Evolutionary conservation across 2,888 invertebrate genomes (phyloP).

Genomic region (Drosophila mettleri): DNA sequence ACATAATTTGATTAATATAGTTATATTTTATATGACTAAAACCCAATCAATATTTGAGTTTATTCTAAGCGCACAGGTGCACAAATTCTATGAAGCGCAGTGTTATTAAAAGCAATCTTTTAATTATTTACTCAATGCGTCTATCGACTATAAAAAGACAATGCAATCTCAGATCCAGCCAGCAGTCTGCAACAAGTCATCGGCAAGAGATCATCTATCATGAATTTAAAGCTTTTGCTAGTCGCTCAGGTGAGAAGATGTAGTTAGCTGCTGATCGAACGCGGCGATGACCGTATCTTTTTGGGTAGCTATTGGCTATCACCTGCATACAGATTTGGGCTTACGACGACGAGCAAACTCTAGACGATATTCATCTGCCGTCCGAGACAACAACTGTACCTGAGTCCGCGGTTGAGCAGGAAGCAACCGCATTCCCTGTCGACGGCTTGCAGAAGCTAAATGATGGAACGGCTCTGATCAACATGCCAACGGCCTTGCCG

Average conservation of each 20-base stretch:
- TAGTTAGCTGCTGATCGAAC: too few relatives aligned
- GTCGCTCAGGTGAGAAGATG: constrained; percentile 53
- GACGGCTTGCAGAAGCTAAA: constrained; percentile 18
- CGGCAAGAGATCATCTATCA: constrained; percentile 29
- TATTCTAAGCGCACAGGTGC: not conserved
- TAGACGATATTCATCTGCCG: constrained; percentile 29
- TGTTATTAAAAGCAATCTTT: constrained; percentile 26
- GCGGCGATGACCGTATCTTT: not conserved
- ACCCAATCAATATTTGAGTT: not conserved
- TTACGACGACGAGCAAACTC: constrained; percentile 35
- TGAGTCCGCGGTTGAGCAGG: constrained; percentile 10
- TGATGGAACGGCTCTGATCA: constrained; percentile 23
- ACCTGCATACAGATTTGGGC: constrained; percentile 23
- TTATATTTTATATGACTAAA: too few relatives aligned
- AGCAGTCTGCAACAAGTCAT: constrained; percentile 39
- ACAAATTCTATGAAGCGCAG: not conserved
- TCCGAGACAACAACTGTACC: constrained; percentile 43
- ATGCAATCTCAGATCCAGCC: constrained; percentile 10
- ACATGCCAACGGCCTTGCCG: constrained; percentile 16
- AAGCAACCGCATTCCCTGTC: constrained; percentile 34
- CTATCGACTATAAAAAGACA: constrained; percentile 55
- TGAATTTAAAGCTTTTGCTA: constrained; percentile 56
- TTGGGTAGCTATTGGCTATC: constrained; percentile 48
- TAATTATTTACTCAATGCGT: constrained; percentile 46
- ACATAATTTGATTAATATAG: too few relatives aligned